phyloP scores from a whole-genome alignment of 2,888 invertebrate genomes.

The Ferrisia virgata region DNA sequence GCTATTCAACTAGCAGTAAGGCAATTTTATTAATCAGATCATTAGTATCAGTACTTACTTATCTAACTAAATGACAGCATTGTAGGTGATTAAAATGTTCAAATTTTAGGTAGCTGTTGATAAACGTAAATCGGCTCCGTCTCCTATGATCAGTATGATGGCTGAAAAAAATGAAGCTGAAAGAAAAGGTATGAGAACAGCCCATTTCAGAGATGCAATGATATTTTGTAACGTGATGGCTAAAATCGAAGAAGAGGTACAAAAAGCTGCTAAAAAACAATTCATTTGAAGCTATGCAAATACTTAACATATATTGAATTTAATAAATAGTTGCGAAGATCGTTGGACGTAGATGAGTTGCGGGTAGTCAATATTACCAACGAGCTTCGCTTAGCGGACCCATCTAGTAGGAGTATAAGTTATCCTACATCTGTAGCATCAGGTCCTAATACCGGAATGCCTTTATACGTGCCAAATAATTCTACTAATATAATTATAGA shows the following conservation, averaged over 20 bases:
- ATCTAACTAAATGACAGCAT: background rate
- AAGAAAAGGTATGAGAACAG: constrained; percentile 74
- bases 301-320: background rate
- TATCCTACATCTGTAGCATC: constrained; percentile 85
- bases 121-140: constrained; percentile 55
- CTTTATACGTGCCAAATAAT: constrained; percentile 75
- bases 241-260: constrained; percentile 62
- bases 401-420: constrained; percentile 56
- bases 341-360: constrained; percentile 54
- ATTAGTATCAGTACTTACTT: background rate
- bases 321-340: constrained; percentile 25
- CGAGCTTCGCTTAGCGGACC: constrained; percentile 55
- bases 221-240: constrained; percentile 84
- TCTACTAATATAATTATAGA: constrained; percentile 68
- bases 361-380: constrained; percentile 54
- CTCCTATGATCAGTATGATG: constrained; percentile 81
- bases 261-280: constrained; percentile 52
- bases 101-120: constrained; percentile 48
- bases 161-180: constrained; percentile 82
- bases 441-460: constrained; percentile 81
- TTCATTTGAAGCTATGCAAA: too few relatives aligned
- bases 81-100: background rate
- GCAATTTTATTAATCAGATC: constrained; percentile 45
- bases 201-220: constrained; percentile 83
- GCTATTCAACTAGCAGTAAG: constrained; percentile 56